These are phyloP conservation scores for Actenoides hombroni DNA, from an alignment of 2,113 vertebrate species.

Conservation along the genomic window DNA sequence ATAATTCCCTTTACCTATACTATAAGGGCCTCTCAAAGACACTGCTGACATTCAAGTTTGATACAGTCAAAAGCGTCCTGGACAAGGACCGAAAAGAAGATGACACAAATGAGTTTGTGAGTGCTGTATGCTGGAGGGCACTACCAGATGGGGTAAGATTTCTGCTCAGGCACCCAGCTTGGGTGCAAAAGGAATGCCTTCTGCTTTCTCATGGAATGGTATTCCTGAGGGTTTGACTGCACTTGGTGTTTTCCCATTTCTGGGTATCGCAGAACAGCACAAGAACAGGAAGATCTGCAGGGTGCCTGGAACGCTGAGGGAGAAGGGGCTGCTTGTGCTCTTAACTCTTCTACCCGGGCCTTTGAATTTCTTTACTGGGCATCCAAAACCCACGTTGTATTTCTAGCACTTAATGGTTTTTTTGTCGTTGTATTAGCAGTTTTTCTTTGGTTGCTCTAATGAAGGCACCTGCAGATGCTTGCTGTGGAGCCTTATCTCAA, in stretches of 20 bases:
- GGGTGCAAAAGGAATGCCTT: neutral
- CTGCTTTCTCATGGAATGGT: neutral
- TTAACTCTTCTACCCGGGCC: neutral
- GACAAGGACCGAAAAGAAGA: slow-evolving; percentile 99
- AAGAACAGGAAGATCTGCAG: neutral
- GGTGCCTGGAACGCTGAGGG: neutral
- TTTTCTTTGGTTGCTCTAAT: neutral
- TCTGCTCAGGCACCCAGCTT: neutral
- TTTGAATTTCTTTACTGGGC: neutral
- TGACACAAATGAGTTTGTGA: slow-evolving; percentile 98
- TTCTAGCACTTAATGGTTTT: neutral
- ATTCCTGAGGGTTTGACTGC: neutral
- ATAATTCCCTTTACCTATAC: slow-evolving; percentile 97
- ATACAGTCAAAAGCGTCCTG: slow-evolving; percentile 97
- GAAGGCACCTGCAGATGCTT: neutral
- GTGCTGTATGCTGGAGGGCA: slow-evolving; percentile 97
- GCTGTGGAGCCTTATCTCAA: neutral
- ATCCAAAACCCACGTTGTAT: neutral
- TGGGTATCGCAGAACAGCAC: accelerated
- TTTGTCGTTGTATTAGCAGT: neutral
- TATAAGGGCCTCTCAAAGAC: slow-evolving; percentile 99
- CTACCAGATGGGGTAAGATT: slow-evolving; percentile 93
- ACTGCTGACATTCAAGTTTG: slow-evolving; percentile 96
- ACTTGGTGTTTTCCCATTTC: neutral
- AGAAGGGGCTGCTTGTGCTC: neutral